These are phyloP conservation scores for Anthophora plumipes DNA, from an alignment of 2,888 invertebrate genomes.

Conservation along the genomic window DNA sequence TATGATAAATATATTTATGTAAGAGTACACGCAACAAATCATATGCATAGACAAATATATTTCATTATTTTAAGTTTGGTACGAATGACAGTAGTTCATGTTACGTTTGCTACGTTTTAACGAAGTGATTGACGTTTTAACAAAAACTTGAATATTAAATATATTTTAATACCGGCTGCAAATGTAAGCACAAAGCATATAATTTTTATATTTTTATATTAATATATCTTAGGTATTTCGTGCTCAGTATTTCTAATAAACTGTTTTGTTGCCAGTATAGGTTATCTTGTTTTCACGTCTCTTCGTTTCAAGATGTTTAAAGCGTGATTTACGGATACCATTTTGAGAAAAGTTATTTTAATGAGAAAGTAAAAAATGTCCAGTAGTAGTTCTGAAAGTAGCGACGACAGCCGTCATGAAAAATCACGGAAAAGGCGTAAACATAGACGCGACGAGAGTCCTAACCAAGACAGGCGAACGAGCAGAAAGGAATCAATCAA, in stretches of 20 bases:
- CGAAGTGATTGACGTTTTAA: constrained; percentile 1
- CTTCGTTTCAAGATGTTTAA: not conserved
- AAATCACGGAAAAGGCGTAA: constrained; percentile 46
- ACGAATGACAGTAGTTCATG: constrained; percentile 23
- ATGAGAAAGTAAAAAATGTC: constrained; percentile 44
- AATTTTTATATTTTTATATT: not conserved
- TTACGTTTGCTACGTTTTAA: not conserved
- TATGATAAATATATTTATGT: not conserved
- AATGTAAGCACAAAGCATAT: constrained; percentile 28
- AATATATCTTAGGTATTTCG: not conserved
- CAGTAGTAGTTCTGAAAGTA: constrained; percentile 52
- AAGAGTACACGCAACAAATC: not conserved
- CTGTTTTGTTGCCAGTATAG: constrained; percentile 31
- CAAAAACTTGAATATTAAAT: constrained; percentile 4
- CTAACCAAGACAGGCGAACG: constrained; percentile 53
- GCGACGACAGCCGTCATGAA: constrained; percentile 57
- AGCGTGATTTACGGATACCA: not conserved
- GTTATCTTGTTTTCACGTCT: constrained; percentile 36
- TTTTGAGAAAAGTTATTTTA: not conserved
- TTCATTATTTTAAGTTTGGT: not conserved
- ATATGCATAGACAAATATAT: too few species aligned
- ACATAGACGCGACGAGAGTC: constrained; percentile 53
- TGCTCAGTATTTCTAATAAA: not conserved
- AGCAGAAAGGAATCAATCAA: constrained; percentile 45
- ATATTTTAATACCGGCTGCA: not conserved